phyloP scores from a whole-genome alignment of 2,888 invertebrate species.

The Archaeoteleia sp. region DNA sequence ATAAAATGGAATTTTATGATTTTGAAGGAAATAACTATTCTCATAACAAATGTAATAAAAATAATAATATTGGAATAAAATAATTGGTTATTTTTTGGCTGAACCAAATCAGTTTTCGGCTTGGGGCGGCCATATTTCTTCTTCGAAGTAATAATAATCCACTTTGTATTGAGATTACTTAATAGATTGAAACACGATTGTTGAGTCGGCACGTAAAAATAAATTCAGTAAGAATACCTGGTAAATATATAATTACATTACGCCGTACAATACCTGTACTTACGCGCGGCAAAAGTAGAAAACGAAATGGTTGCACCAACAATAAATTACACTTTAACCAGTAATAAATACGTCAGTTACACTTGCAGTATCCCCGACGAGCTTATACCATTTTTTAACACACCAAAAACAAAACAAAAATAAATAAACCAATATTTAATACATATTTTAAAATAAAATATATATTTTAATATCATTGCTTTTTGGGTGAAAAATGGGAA shows the following conservation, averaged over 20 bases:
- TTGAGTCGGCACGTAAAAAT: constrained; percentile 27
- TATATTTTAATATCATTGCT: no score
- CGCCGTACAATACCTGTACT: constrained; percentile 5
- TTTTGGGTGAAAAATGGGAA: constrained; percentile 39
- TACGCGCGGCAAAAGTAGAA: constrained; percentile 4
- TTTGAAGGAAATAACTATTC: no score
- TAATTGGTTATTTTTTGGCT: no score
- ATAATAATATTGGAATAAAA: no score
- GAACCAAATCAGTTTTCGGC: no score
- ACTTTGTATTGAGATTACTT: constrained; percentile 31
- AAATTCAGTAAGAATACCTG: constrained; percentile 7
- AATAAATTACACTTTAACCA: constrained; percentile 38
- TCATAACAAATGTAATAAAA: no score
- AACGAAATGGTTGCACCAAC: constrained; percentile 10
- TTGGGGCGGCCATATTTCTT: not conserved
- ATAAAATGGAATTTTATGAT: no score
- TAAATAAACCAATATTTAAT: no score
- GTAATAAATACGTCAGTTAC: constrained; percentile 33
- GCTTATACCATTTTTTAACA: constrained; percentile 3
- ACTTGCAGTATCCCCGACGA: constrained; percentile 4
- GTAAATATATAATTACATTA: not conserved
- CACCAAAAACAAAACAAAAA: constrained; percentile 23
- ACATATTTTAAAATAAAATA: constrained; percentile 1
- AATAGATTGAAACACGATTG: constrained; percentile 32
- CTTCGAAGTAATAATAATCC: constrained; percentile 23